Evolutionary conservation across 2,888 invertebrate genomes (phyloP).

Genomic region (Acleris cristana): DNA sequence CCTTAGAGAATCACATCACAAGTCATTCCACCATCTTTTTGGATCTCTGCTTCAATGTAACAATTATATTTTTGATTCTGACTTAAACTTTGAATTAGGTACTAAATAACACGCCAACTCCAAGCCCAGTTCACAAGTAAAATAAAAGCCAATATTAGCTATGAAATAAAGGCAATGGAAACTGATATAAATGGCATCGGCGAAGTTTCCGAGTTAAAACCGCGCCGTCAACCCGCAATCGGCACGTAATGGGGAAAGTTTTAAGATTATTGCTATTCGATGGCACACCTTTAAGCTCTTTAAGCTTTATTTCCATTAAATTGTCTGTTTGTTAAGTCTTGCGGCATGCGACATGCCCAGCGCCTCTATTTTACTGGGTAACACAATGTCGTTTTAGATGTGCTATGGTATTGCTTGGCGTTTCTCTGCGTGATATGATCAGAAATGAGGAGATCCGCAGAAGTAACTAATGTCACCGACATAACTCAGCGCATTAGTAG

Average conservation of each 20-base stretch:
- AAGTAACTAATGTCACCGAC: too few relatives aligned
- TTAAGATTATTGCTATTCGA: constrained; percentile 50
- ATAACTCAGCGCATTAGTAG: too few relatives aligned
- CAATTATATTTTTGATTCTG: too few relatives aligned
- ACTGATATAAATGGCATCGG: constrained; percentile 45
- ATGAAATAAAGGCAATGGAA: constrained; percentile 20
- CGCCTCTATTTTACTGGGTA: background rate
- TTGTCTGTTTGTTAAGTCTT: background rate
- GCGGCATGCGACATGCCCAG: background rate
- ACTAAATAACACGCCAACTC: background rate
- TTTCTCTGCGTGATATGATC: too few relatives aligned
- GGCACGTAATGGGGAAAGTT: constrained; percentile 48
- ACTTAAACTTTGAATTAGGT: too few relatives aligned
- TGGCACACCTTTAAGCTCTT: constrained; percentile 41
- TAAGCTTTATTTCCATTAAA: constrained; percentile 1
- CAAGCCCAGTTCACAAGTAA: too few relatives aligned
- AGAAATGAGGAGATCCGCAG: too few relatives aligned
- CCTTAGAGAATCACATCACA: too few relatives aligned
- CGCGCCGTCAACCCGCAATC: constrained; percentile 45
- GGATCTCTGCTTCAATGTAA: too few relatives aligned
- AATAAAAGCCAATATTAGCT: constrained; percentile 16
- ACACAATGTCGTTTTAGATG: background rate
- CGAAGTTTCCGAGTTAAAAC: constrained; percentile 51
- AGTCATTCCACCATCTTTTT: too few relatives aligned
- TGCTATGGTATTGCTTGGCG: too few relatives aligned